Evolutionary conservation across 2,888 invertebrate genomes (phyloP).

Genomic region (Ophraella communa): DNA sequence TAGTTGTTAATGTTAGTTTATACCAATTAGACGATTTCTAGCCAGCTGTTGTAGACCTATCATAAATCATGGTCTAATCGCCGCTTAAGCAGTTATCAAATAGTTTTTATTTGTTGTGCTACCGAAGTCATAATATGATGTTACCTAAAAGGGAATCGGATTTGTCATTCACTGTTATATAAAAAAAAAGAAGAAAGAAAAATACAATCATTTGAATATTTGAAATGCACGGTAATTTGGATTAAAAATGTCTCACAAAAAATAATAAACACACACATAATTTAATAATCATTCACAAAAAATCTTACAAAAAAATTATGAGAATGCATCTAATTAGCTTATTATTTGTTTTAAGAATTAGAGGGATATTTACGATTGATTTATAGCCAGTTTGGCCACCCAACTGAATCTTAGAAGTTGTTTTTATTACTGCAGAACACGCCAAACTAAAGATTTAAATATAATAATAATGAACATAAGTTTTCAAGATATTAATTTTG

Average conservation of each 20-base stretch:
- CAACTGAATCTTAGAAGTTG: too few species aligned
- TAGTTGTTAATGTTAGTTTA: conserved; percentile 33
- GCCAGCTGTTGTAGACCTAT: conserved; percentile 37
- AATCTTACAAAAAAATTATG: too few species aligned
- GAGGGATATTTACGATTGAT: too few species aligned
- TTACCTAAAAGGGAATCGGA: conserved; percentile 17
- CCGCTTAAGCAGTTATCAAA: conserved; percentile 38
- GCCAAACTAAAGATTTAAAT: too few species aligned
- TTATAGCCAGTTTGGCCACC: too few species aligned
- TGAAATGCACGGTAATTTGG: not conserved
- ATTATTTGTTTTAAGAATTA: too few species aligned
- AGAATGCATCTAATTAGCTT: too few species aligned
- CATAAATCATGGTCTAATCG: conserved; percentile 40
- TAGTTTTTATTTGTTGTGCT: conserved; percentile 35
- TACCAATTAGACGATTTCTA: conserved; percentile 36
- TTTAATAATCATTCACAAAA: too few species aligned
- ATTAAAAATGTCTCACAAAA: not conserved
- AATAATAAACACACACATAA: not conserved
- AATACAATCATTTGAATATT: not conserved
- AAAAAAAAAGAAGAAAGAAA: conserved; percentile 1
- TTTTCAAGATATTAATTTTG: too few species aligned
- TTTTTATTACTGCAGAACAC: too few species aligned
- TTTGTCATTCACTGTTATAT: conserved; percentile 23
- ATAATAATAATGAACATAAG: too few species aligned
- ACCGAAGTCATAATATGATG: conserved; percentile 36